A percentile compares a stretch with the other conserved stretches of the same genome.
Evolutionary conservation across 2,888 invertebrate genomes (phyloP).

Genomic region (Adineta ricciae): DNA sequence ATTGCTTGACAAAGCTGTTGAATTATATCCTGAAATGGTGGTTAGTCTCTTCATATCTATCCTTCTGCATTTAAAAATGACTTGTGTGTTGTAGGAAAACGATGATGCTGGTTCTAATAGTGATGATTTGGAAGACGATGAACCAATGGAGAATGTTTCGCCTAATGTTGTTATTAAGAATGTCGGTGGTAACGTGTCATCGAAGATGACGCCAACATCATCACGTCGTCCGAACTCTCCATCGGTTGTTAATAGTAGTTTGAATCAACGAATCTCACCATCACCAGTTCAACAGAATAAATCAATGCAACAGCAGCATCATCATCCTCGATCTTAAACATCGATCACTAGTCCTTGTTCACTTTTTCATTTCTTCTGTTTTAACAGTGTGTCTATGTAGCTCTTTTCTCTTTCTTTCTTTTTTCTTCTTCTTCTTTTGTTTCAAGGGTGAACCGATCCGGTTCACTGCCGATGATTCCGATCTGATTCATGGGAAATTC

Average conservation of each 20-base stretch:
- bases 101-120: neutral
- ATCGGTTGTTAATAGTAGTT: neutral
- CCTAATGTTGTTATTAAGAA: neutral
- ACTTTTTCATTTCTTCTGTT: neutral
- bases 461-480: neutral
- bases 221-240: neutral
- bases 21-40: conserved; percentile 54
- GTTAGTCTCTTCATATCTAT: neutral
- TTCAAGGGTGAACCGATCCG: neutral
- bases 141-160: neutral
- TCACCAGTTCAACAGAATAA: neutral
- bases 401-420: neutral
- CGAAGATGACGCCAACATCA: neutral
- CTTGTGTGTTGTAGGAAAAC: neutral
- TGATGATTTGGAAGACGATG: neutral
- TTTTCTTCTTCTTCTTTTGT: too few relatives aligned
- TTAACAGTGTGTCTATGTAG: neutral
- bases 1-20: conserved; percentile 68
- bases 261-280: neutral
- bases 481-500: too few relatives aligned
- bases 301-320: neutral
- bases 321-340: neutral
- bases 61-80: too few relatives aligned
- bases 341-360: neutral
- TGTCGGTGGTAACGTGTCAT: neutral